Evolutionary conservation across 2,113 vertebrate genomes (phyloP).

Genomic region (Oxyruncus cristatus): DNA sequence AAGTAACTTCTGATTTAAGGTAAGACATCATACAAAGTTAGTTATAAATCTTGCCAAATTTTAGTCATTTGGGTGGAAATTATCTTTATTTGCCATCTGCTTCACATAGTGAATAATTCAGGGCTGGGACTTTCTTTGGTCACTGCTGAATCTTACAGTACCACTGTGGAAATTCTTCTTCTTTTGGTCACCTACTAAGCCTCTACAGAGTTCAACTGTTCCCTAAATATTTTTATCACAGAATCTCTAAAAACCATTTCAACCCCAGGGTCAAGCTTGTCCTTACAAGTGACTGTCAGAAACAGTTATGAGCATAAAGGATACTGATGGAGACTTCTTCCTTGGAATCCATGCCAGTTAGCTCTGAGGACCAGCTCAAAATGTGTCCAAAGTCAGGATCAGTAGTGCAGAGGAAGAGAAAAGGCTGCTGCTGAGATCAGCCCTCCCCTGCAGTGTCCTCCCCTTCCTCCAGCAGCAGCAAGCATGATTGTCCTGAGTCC

Average conservation of each 20-base stretch:
- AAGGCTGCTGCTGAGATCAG: neutral
- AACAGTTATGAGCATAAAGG: neutral
- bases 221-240: neutral
- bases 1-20: neutral
- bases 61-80: neutral
- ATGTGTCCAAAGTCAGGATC: neutral
- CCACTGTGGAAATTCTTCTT: neutral
- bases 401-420: neutral
- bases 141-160: neutral
- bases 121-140: neutral
- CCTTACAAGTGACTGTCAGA: neutral
- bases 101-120: neutral
- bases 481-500: neutral
- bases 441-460: fast-evolving
- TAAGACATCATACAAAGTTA: neutral
- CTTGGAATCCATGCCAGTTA: neutral
- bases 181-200: neutral
- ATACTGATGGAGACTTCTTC: neutral
- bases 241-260: neutral
- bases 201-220: neutral
- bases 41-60: neutral
- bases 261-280: neutral
- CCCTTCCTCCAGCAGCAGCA: neutral
- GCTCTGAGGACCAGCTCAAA: neutral
- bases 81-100: neutral